Percentiles rank a stretch among this genome's conserved stretches.
Conservation (phyloP, 1,140 invertebrate genomes). For the Thaumetopoea pityocampa region DNA sequence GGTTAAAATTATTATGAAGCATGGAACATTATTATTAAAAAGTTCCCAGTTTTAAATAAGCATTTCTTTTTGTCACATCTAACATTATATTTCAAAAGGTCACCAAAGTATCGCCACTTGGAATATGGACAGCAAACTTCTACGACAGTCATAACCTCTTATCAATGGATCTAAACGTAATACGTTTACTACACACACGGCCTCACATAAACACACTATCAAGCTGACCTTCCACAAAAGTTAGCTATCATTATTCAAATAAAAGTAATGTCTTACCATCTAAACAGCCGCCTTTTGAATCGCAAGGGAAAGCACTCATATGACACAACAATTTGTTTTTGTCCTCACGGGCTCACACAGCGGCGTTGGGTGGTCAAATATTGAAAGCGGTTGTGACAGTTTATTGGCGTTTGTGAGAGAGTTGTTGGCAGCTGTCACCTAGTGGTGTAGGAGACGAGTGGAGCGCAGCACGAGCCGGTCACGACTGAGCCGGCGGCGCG, state of each 20-base stretch:
- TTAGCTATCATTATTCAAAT: constrained; percentile 16
- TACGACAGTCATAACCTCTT: constrained; percentile 27
- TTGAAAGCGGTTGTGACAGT: constrained; percentile 17
- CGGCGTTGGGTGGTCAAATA: constrained; percentile 1
- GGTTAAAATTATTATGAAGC: constrained; percentile 18
- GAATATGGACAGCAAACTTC: constrained; percentile 1
- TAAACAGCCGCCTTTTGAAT: constrained; percentile 51
- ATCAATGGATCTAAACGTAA: constrained; percentile 32
- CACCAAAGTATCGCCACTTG: too few species aligned
- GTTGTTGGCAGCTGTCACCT: constrained; percentile 43
- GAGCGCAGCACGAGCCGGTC: constrained; percentile 29
- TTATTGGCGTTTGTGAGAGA: constrained; percentile 28
- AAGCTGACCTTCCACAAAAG: constrained; percentile 27
- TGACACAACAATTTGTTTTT: constrained; percentile 44
- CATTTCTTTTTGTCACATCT: background rate
- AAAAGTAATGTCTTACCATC: constrained; percentile 42
- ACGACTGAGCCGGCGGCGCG: constrained; percentile 59
- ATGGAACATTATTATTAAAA: constrained; percentile 5
- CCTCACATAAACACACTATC: constrained; percentile 21
- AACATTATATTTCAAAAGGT: too few species aligned
- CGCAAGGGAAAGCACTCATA: constrained; percentile 46
- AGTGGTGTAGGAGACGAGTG: constrained; percentile 32
- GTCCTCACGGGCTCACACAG: constrained; percentile 20
- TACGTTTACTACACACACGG: constrained; percentile 41
- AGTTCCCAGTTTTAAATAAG: constrained; percentile 4